phyloP scores from a whole-genome alignment of 2,113 vertebrate species.

The Nibea albiflora region DNA sequence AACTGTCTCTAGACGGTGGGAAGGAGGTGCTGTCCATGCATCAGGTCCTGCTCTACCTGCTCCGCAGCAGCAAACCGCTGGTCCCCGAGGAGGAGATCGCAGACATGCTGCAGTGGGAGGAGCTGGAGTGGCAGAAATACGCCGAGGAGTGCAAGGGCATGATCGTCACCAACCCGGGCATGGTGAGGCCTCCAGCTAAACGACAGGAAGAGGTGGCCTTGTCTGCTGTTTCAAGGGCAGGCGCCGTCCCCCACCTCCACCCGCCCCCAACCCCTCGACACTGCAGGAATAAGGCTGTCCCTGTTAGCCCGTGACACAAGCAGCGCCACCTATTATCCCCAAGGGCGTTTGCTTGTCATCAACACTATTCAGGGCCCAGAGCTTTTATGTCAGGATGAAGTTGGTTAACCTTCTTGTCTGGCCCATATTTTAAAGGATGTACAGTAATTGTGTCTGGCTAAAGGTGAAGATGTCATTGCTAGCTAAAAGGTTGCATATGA shows the following conservation, averaged over 20 bases:
- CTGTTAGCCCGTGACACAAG: conserved; percentile 61
- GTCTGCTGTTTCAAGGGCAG: conserved; percentile 50
- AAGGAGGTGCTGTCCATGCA: conserved; percentile 99
- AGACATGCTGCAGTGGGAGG: conserved; percentile 99
- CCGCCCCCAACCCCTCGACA: conserved; percentile 8
- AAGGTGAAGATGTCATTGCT: conserved; percentile 65
- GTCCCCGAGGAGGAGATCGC: conserved; percentile 98
- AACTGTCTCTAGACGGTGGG: conserved; percentile 88
- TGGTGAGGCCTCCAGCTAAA: conserved; percentile 84
- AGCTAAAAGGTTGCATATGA: conserved; percentile 62
- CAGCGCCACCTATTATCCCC: conserved; percentile 61
- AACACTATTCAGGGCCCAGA: neutral
- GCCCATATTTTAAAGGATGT: conserved; percentile 56
- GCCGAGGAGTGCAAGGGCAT: conserved; percentile 99
- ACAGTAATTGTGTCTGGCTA: conserved; percentile 54
- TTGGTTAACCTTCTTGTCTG: conserved; percentile 61
- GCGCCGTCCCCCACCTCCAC: neutral
- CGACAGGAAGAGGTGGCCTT: conserved; percentile 21
- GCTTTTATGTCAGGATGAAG: conserved; percentile 56
- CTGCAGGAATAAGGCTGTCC: conserved; percentile 37
- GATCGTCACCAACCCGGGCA: conserved; percentile 97
- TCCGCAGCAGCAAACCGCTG: conserved; percentile 92
- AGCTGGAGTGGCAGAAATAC: conserved; percentile 98
- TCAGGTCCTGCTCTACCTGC: conserved; percentile 95
- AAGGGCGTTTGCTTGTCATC: conserved; percentile 62